phyloP scores from a whole-genome alignment of 1,140 invertebrate genomes.

The Drosophila burlai region DNA sequence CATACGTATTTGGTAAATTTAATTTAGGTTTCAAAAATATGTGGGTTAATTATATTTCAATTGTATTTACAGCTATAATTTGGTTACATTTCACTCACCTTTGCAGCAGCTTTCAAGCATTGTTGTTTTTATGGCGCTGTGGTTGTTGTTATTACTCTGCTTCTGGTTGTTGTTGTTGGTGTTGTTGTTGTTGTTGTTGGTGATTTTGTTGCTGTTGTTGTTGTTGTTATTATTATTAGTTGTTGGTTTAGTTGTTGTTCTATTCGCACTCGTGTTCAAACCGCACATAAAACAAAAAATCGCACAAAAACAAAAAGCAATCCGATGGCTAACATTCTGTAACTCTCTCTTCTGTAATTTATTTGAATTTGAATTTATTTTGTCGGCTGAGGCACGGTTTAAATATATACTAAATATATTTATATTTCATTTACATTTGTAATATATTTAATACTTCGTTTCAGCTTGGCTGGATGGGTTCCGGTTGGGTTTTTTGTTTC shows the following conservation, averaged over 20 bases:
- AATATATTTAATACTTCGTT: conserved; percentile 28
- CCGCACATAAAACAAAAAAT: conserved; percentile 40
- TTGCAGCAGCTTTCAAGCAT: conserved; percentile 36
- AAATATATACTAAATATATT: conserved; percentile 9
- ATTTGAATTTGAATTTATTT: neutral
- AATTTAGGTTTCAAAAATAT: neutral
- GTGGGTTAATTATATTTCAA: neutral
- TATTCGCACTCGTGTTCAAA: conserved; percentile 47
- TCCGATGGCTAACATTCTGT: conserved; percentile 2
- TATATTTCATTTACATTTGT: neutral
- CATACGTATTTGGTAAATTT: too few species aligned
- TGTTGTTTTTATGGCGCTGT: conserved; percentile 5
- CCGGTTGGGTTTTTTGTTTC: conserved; percentile 11
- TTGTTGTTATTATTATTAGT: conserved; percentile 10
- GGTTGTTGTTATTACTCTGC: conserved; percentile 1
- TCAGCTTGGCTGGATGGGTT: conserved; percentile 40
- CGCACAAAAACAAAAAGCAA: conserved; percentile 37
- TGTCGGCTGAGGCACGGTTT: conserved; percentile 13
- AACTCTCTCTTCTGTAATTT: conserved; percentile 5
- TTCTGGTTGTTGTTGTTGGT: neutral
- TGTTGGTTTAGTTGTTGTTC: conserved; percentile 24
- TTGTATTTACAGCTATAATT: neutral
- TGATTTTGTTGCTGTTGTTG: conserved; percentile 2
- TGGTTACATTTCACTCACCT: conserved; percentile 26
- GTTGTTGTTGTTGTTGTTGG: neutral